Base-by-base conservation (phyloP, 2,888 invertebrate species). In the Bombylius major region DNA sequence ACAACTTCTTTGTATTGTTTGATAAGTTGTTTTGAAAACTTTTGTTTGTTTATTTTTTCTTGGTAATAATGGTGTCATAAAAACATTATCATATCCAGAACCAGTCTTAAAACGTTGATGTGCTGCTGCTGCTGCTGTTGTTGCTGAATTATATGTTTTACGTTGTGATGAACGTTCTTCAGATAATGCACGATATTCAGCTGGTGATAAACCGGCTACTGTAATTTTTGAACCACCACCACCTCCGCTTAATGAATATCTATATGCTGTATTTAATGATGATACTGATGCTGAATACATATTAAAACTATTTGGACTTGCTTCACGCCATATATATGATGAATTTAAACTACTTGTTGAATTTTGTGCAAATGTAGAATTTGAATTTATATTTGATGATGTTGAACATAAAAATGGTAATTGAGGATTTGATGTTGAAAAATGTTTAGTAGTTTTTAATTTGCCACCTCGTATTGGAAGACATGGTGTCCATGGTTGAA, bases 351-450 rank as follows among this genome's bases (percentile, higher is more conserved):
- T 75, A 62, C 66, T 70, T 4, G 70, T 69, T 36, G 73, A 73
- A 54, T 68, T 69, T 60, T 70, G 73, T 52, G 60, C 64, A 23
- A 23, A 2, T 47, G 61, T 59, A 57, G 63, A 59, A 62, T 57
- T 63, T 50, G 23, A 48, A 56, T 59, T 53, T 45, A 34, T 12
- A 39, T 47, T 48, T 36, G 5, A n/a, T 56, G 52, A 54, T 49
- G 60, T 60, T 23, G 62, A 60, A 60, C 71, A 70, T 59, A 72
- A 60, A 60, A 72, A 72, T 58, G 73, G 73, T 65, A 75, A 64
- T 66, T 75, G 74, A 62, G 74, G 75, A 69, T 75, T 75, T 62
- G 75, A 75, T 62, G 75, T 73, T 59, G 75, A 75, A 66, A 73
- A 72, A 65, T 71, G 66, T 69, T 73, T 73, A 65, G 70, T 72